phyloP scores from a whole-genome alignment of 2,797 vertebrate genomes.

The Diglossa cyanea region DNA sequence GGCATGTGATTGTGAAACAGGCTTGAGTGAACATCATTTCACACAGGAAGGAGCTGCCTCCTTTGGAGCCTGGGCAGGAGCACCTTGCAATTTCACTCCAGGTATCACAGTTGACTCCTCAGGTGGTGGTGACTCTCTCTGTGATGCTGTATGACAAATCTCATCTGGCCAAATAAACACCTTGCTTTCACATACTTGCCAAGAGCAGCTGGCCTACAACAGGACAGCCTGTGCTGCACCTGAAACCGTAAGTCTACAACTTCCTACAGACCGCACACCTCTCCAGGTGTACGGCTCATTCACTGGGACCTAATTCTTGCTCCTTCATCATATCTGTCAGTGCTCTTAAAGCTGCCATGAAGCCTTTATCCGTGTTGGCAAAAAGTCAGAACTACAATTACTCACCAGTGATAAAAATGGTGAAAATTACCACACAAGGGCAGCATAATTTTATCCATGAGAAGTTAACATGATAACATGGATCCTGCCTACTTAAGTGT shows the following conservation, averaged over 20 bases:
- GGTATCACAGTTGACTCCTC: neutral
- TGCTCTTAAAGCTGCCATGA: neutral
- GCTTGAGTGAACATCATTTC: neutral
- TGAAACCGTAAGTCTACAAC: neutral
- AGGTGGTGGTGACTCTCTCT: neutral
- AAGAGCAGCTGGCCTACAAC: neutral
- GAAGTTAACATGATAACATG: neutral
- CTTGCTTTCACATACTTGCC: neutral
- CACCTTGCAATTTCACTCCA: neutral
- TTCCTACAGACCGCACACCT: neutral
- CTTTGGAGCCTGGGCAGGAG: neutral
- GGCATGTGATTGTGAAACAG: neutral
- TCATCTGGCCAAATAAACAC: neutral
- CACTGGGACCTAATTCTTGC: neutral
- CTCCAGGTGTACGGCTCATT: accelerated
- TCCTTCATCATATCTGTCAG: neutral
- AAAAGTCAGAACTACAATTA: neutral
- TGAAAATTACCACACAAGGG: neutral
- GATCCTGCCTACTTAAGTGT: neutral
- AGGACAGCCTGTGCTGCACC: neutral
- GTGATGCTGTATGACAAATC: neutral
- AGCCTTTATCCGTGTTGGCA: neutral
- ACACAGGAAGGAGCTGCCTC: neutral
- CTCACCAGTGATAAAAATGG: neutral
- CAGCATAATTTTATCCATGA: neutral